Base-by-base conservation (phyloP, 2,888 invertebrate genomes). In the Cryptocheilus praepositus region DNA sequence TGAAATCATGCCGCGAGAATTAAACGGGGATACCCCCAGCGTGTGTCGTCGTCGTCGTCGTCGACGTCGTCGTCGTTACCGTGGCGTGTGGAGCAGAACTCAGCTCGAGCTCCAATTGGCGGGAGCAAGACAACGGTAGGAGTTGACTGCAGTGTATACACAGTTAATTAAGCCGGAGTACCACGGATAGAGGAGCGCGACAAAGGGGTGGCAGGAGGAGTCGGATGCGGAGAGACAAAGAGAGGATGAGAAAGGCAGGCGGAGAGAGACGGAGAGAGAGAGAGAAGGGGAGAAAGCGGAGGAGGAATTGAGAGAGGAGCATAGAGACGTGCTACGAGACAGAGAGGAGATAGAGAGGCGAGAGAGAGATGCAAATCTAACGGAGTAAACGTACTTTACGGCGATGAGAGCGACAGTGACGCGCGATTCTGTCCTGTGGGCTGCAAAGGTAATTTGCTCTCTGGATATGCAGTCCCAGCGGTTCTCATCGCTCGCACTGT, bases 91-190 rank as follows among this genome's bases (percentile, higher is more conserved):
- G 76, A 74, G 71, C 72, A 58, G 68, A 65, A 79, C 70, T 70
- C 68, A 77, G 77, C 84, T 78, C 81, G 80, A 55, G 76, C 78
- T 83, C 81, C 86, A 85, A 86, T 86, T 86, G 87, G 84, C 84
- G 82, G 86, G 82, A 85, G 85, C 83, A 80, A 85, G 86, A 86
- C 83, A 86, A 85, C 85, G 85, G 83, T 84, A 85, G 86, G 84
- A 85, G 87, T 82, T 83, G 82, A 83, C 84, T 84, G 83, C 83
- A 83, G 83, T 87, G 88, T 88, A 86, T 88, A 88, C 86, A 87
- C 84, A 86, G 88, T 88, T 88, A 87, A 88, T 88, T 86, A 87
- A 87, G 82, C 84, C 81, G 76, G 82, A 85, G 84, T 79, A 83
- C 81, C 82, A 72, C 71, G 76, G 77, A 73, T 75, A 45, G 76